Evolutionary conservation across 2,113 vertebrate species (phyloP).

Genomic region (Neotoma lepida): DNA sequence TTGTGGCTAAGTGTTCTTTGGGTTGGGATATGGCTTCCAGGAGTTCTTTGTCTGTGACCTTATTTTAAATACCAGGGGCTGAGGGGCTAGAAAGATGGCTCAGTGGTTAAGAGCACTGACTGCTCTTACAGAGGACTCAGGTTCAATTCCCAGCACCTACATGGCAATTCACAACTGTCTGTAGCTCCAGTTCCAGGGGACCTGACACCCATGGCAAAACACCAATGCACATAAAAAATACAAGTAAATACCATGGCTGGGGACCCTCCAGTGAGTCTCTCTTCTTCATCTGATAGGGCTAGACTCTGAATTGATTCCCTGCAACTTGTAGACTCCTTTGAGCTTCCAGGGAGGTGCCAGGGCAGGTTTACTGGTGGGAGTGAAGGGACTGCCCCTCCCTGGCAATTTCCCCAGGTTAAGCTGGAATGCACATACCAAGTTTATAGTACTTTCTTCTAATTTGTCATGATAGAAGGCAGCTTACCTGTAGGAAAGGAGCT

Average conservation of each 20-base stretch:
- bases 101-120: too few relatives aligned
- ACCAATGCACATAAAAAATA: too few relatives aligned
- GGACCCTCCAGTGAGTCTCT: not conserved
- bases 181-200: too few relatives aligned
- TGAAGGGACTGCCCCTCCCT: not conserved
- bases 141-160: too few relatives aligned
- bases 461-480: not conserved
- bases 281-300: not conserved
- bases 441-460: constrained; percentile 25
- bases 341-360: not conserved
- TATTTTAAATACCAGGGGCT: constrained; percentile 18
- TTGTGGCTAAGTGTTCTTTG: constrained; percentile 1
- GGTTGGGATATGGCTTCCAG: not conserved
- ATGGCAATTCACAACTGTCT: too few relatives aligned
- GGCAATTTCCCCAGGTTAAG: not conserved
- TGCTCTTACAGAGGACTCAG: too few relatives aligned
- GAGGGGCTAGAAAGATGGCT: too few relatives aligned
- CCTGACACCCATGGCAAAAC: too few relatives aligned
- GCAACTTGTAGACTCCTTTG: not conserved
- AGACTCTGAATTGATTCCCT: not conserved
- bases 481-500: constrained; percentile 1
- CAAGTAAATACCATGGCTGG: not conserved
- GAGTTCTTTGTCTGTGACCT: not conserved
- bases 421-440: not conserved
- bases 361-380: not conserved